phyloP scores from a whole-genome alignment of 2,113 vertebrate genomes.

The Sinocyclocheilus maitianheensis region DNA sequence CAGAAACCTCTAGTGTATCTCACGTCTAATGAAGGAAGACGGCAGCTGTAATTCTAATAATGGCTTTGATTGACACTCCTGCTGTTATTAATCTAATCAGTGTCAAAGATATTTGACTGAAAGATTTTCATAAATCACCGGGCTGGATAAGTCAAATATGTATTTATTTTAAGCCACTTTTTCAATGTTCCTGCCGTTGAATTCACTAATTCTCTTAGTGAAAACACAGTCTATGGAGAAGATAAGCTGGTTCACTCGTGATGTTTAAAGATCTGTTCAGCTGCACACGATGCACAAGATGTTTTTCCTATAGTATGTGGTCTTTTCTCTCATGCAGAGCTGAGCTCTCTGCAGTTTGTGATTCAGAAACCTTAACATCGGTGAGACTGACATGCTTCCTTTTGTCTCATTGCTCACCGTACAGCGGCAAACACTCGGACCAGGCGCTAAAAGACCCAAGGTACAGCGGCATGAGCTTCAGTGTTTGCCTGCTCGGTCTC shows the following conservation, averaged over 20 bases:
- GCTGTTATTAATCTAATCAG: not conserved
- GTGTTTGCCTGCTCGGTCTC: conserved; percentile 64
- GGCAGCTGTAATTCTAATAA: not conserved
- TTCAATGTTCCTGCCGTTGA: not conserved
- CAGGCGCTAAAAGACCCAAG: conserved; percentile 87
- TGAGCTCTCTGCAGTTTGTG: too few relatives aligned
- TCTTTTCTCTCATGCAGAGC: too few relatives aligned
- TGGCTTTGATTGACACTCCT: not conserved
- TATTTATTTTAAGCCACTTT: too few relatives aligned
- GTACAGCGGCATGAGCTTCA: conserved; percentile 79
- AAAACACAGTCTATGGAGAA: too few relatives aligned
- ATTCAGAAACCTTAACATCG: too few relatives aligned
- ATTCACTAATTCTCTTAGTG: too few relatives aligned
- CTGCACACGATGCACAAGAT: not conserved
- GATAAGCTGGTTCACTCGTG: too few relatives aligned
- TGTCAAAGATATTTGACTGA: not conserved
- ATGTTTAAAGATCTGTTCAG: not conserved
- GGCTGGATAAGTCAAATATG: not conserved
- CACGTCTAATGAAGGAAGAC: not conserved
- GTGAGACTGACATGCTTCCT: not conserved
- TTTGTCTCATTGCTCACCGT: not conserved
- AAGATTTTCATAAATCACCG: not conserved
- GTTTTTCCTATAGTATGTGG: not conserved
- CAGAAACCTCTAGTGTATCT: conserved; percentile 1
- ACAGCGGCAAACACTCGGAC: conserved; percentile 83